Evolutionary conservation across 2,797 vertebrate genomes (phyloP).

Genomic region (Morelia viridis): DNA sequence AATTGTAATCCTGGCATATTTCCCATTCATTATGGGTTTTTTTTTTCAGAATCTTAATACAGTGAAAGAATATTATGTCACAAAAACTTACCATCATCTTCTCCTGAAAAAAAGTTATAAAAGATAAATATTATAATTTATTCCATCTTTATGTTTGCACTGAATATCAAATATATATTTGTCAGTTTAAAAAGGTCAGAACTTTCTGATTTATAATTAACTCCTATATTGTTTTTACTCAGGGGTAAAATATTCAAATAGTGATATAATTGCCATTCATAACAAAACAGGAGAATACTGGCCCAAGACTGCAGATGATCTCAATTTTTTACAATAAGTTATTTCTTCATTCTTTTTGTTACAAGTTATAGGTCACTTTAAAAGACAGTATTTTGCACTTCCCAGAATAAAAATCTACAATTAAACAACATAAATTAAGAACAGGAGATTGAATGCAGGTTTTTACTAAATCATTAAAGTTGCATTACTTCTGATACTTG

Average conservation of each 20-base stretch:
- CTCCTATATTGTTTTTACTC: neutral
- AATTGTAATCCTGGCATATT: neutral
- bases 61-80: slow-evolving; percentile 33
- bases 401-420: neutral
- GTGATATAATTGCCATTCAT: neutral
- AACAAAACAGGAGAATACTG: neutral
- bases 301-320: neutral
- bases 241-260: neutral
- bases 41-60: neutral
- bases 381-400: neutral
- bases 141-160: slow-evolving; percentile 27
- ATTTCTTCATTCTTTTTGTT: neutral
- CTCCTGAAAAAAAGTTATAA: slow-evolving; percentile 73
- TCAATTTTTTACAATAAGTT: neutral
- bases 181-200: neutral
- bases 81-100: slow-evolving; percentile 88
- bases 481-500: neutral
- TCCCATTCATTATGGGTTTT: neutral
- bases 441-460: neutral
- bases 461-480: neutral
- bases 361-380: neutral
- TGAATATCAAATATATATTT: neutral
- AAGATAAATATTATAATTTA: slow-evolving; percentile 28
- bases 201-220: neutral
- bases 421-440: neutral